A percentile compares a stretch with the other conserved stretches of the same genome.
Conservation (phyloP, 2,888 invertebrate genomes). For the Biston stratarius region DNA sequence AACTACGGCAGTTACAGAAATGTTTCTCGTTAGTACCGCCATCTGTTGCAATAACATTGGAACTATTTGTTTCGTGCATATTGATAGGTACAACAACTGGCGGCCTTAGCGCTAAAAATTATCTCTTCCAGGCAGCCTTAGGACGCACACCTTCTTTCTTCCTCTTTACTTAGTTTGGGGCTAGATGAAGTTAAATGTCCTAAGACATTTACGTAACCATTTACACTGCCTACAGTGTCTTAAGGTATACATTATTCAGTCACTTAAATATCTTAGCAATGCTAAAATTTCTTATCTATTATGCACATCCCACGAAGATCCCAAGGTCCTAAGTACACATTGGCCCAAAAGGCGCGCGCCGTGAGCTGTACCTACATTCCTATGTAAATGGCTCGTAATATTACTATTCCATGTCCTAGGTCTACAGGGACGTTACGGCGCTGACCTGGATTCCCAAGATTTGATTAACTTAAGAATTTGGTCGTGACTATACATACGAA, state of each 20-base stretch:
- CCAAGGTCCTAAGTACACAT: constrained; percentile 19
- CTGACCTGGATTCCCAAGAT: constrained; percentile 24
- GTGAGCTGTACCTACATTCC: constrained; percentile 21
- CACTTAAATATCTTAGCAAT: neutral
- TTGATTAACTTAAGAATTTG: constrained; percentile 25
- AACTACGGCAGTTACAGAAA: constrained; percentile 20
- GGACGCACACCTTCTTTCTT: too few relatives aligned
- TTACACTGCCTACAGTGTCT: too few relatives aligned
- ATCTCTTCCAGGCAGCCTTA: too few relatives aligned
- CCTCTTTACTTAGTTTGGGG: too few relatives aligned
- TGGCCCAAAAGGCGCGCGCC: constrained; percentile 10
- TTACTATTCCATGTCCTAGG: constrained; percentile 25
- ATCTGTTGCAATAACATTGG: constrained; percentile 18
- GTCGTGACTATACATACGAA: too few relatives aligned
- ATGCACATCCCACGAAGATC: constrained; percentile 10
- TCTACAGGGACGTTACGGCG: constrained; percentile 25
- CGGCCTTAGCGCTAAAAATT: too few relatives aligned
- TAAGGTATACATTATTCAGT: neutral
- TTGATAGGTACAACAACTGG: too few relatives aligned
- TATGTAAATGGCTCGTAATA: constrained; percentile 23
- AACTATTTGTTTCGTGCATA: constrained; percentile 6
- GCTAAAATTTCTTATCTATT: neutral
- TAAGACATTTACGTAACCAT: too few relatives aligned
- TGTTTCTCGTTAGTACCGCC: constrained; percentile 28
- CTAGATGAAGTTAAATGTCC: too few relatives aligned